Conservation (phyloP, 2,797 vertebrate genomes). For the Myiotriccus ornatus region DNA sequence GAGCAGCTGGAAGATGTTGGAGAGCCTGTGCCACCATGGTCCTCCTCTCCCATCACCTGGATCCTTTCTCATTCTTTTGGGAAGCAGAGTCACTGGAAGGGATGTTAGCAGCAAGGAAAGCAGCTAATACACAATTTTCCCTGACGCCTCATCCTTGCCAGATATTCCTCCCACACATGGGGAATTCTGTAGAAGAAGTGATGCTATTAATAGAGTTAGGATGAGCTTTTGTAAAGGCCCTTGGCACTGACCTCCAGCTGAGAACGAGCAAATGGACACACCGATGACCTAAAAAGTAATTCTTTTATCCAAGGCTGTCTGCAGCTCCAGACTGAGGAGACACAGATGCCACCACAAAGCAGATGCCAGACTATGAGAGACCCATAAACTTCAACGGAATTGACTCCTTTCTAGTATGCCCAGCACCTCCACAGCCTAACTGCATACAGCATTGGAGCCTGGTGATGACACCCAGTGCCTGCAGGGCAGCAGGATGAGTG, state of each 20-base stretch:
- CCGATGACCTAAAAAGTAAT: neutral
- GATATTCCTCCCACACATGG: neutral
- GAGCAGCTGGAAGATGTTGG: neutral
- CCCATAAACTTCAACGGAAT: neutral
- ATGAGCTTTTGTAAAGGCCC: neutral
- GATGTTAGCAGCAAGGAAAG: neutral
- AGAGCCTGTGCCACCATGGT: neutral
- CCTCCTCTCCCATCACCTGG: neutral
- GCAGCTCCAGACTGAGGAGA: neutral
- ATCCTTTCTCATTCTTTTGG: neutral
- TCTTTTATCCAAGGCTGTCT: neutral
- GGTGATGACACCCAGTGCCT: neutral
- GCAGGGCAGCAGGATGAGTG: neutral
- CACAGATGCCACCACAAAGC: neutral
- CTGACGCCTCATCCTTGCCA: neutral
- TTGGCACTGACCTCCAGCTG: neutral
- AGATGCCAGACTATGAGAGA: neutral
- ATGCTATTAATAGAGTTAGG: neutral
- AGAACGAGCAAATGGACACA: neutral
- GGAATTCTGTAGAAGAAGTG: neutral
- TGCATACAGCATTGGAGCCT: fast-evolving
- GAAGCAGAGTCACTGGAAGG: neutral
- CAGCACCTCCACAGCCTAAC: neutral
- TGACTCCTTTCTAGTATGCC: neutral
- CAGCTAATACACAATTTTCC: fast-evolving